These are phyloP conservation scores for Calliphora vicina DNA, from an alignment of 1,140 invertebrate genomes.

Conservation along the genomic window DNA sequence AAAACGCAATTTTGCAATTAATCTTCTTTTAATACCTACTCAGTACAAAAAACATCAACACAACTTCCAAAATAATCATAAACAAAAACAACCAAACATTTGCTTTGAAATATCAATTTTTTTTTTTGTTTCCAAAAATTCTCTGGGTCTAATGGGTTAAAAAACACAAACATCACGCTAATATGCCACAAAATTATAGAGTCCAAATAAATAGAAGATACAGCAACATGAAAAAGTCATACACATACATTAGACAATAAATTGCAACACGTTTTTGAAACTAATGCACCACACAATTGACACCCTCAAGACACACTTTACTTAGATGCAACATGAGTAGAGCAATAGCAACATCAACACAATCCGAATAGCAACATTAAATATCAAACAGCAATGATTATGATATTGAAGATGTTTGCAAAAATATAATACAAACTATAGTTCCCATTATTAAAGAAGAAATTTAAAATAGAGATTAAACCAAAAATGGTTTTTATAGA, in stretches of 20 bases:
- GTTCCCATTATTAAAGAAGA: neutral
- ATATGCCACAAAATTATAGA: neutral
- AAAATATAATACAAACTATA: neutral
- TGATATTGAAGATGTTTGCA: neutral
- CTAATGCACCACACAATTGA: slow-evolving; percentile 32
- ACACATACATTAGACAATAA: slow-evolving; percentile 21
- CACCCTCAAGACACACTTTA: slow-evolving; percentile 27
- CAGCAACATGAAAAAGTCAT: neutral
- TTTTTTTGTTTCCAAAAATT: no score
- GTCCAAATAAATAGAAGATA: neutral
- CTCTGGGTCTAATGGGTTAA: no score
- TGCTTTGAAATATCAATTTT: no score
- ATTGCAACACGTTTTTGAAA: slow-evolving; percentile 33
- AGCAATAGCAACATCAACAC: neutral
- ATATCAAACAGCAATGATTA: neutral
- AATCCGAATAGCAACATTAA: neutral
- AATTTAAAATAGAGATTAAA: neutral
- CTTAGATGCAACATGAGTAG: neutral
- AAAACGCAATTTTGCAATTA: no score
- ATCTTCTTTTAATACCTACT: no score
- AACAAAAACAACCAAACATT: no score
- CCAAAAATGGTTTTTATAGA: no score
- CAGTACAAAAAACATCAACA: no score
- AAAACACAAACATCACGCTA: neutral
- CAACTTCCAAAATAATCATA: no score